phyloP scores from a whole-genome alignment of 2,113 vertebrate genomes.

The Dermatemys mawii region DNA sequence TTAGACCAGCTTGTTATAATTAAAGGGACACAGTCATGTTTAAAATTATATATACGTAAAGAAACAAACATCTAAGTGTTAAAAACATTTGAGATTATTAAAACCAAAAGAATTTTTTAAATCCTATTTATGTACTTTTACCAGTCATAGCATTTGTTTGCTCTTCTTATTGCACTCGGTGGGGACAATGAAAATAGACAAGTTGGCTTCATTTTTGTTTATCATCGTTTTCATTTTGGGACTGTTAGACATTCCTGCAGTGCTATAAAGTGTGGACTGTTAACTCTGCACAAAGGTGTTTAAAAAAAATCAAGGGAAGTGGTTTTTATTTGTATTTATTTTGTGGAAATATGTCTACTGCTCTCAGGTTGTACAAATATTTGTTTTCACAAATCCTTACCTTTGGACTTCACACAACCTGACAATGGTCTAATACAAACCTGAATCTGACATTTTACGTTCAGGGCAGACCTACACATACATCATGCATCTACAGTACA shows the following conservation, averaged over 20 bases:
- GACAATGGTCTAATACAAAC: not conserved
- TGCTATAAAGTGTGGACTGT: not conserved
- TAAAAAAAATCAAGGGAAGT: not conserved
- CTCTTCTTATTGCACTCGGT: not conserved
- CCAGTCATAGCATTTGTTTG: not conserved
- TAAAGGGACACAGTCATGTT: constrained; percentile 13
- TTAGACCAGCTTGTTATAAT: not conserved
- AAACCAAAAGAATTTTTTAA: not conserved
- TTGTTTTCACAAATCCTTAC: not conserved
- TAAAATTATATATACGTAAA: not conserved
- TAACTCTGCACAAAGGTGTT: not conserved
- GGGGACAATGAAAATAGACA: not conserved
- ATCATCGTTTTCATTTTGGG: not conserved
- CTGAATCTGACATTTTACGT: rapidly evolving
- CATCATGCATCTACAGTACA: rapidly evolving
- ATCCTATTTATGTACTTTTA: not conserved
- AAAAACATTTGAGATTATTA: not conserved
- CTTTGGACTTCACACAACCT: not conserved
- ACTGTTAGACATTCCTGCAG: not conserved
- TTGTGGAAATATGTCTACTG: not conserved
- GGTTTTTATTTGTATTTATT: too few relatives aligned
- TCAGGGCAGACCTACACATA: rapidly evolving
- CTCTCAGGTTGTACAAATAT: not conserved
- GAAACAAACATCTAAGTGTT: not conserved
- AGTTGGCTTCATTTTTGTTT: not conserved